Evolutionary conservation across 1,140 invertebrate species (phyloP), one percentile per base, ranked within the genome.

Genomic region (Bombus consobrinus): DNA sequence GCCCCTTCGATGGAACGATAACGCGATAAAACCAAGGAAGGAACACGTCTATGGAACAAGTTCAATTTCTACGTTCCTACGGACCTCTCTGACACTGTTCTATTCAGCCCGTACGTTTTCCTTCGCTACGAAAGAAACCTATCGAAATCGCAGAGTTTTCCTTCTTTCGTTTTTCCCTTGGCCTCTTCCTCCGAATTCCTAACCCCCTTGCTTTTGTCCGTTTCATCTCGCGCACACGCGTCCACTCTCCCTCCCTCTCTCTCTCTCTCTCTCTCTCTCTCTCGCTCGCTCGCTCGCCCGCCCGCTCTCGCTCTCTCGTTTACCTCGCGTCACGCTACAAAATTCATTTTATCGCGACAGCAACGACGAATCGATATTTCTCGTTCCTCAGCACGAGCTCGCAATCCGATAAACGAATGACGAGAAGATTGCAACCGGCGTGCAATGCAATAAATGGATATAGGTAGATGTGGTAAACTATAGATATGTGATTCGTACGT

Each of bases 321-420:
- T 80, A 73, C 43, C 41, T 68, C 78, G 47, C 72, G 81, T 84
- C 73, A 81, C 87, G 68, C 80, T 89, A 79, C 88, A 88, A 86
- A 92, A 92, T 92, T 91, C 91, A 92, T 92, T 91, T 91, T 89
- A 92, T 92, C 89, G 82, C 87, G 80, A 86, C 83, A 83, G 80
- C 69, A 37, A 68, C 85, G 89, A 83, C 71, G 90, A 85, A 91
- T 92, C 91, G 90, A 92, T 92, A 91, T 89, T 85, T 92, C 87
- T 89, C 79, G 83, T 90, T 81, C 59, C 79, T 41, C 81, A 78
- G 59, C 74, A 80, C 87, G 79, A 86, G 88, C 81, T 89, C 34
- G 74, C 83, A 85, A 91, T 89, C 79, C 81, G 84, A 91, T 89
- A 91, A 91, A 91, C 88, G 86, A 89, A 88, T 85, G 81, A 75